Base-by-base conservation (phyloP, 2,888 invertebrate genomes). In the Xestia sexstrigata region DNA sequence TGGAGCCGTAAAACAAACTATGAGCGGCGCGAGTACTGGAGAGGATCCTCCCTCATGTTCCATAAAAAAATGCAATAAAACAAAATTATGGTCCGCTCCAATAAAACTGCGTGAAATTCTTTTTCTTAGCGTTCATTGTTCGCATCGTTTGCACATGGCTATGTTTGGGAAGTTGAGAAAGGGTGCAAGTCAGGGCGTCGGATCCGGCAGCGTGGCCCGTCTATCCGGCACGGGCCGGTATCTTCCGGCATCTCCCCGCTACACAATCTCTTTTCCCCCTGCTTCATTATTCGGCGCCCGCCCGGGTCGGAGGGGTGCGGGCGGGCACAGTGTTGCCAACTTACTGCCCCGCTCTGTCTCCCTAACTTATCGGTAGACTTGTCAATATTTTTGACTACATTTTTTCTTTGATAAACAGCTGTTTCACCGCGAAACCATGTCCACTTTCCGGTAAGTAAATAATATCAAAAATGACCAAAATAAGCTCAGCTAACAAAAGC, bases 251-350 rank as follows among this genome's bases (percentile, higher is more conserved):
- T 89, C 90, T 89, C 90, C 89, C 86, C 90, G 89, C 91, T 87
- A 90, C 89, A 90, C 93, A 88, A 90, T 91, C 90, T 88, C 90
- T 90, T n/a, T 90, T 90, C 91, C 92, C 93, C 93, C 90, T 90
- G 94, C 91, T 94, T 93, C 93, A 93, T 95, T 94, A 95, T 94
- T 92, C 92, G 91, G 89, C 89, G 89, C 92, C 92, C 89, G 89
- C 88, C 92, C 92, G 93, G 95, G 95, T 95, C 95, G 95, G 88
- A 93, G 95, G 94, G 95, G 94, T 89, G 93, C 92, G 95, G 94
- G 94, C 88, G 93, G 89, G 88, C 76, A 45, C 74, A 79, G 91
- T 92, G 93, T 93, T 95, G 93, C 95, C 91, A 93, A 75, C 26
- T 45, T 62, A 47, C 23, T 60, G 55, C 52, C 74, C 70, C 20